Base-by-base conservation (phyloP, 2,888 invertebrate species). In the Drosophila infuscata region DNA sequence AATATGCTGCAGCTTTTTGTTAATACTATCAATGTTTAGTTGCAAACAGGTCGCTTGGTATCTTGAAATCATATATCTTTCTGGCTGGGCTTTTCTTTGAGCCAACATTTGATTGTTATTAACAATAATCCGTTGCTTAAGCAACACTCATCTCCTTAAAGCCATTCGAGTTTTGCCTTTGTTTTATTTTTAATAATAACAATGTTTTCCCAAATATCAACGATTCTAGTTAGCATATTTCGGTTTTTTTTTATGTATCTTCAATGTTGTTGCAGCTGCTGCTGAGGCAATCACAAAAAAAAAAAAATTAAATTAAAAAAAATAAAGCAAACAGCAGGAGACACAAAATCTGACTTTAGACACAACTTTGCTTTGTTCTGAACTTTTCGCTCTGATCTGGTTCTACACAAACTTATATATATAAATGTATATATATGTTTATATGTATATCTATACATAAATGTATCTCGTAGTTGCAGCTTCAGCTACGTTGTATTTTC, bases 401-500 rank as follows among this genome's bases (percentile, higher is more conserved):
- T 33, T 29, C 25, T 38, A 49, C 25, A 33, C 36, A 54, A 17
- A 25, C 49, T 11, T 49, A 29, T 33, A 25, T 38, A 20, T 57
- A 29, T 60, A 29, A 33, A 30, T 49, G 17, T 57, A 52, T 49
- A 56, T 64, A 25, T 29, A 17, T 32, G 32, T 53, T 12, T 57
- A 17, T 33, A 25, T 46, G n/a, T 52, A 4, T 63, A 30, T 49
- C 25, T 54, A 41, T 68, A 57, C 51, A 69, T 65, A 70, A 56
- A 65, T 79, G 63, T 79, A 79, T 66, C 76, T 67, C 53, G 73
- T 67, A 81, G 70, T 65, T 79, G 79, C 79, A 80, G 72, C 65
- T 70, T 56, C 54, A 58, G 81, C 73, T 51, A 59, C 82, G 65
- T 77, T 81, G 69, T 78, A 73, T 79, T 81, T 80, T 88, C 79